A percentile compares a stretch with the other conserved stretches of the same genome.
phyloP scores from a whole-genome alignment of 2,113 vertebrate species.

The Apus apus region DNA sequence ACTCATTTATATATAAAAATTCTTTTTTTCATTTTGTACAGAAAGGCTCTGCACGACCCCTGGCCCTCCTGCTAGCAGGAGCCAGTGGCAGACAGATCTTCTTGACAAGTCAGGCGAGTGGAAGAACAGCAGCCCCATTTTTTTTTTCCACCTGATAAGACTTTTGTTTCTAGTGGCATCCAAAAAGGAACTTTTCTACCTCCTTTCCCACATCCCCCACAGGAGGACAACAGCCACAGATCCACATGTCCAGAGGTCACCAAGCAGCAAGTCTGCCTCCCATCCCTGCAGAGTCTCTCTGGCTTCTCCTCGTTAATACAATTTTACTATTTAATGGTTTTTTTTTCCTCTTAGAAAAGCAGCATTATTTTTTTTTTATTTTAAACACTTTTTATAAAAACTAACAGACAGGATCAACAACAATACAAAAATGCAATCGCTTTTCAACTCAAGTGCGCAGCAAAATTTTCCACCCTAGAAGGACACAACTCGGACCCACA shows the following conservation, averaged over 20 bases:
- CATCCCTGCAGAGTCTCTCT: background rate
- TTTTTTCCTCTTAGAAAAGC: slow-evolving; percentile 39
- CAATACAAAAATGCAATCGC: background rate
- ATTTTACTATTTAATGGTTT: background rate
- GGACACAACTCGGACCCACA: background rate
- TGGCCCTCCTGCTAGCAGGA: background rate
- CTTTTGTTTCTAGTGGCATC: background rate
- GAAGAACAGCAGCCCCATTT: slow-evolving; percentile 3
- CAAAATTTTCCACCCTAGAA: background rate
- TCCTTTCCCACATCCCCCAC: background rate
- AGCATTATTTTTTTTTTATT: slow-evolving; percentile 11
- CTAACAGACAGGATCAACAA: slow-evolving; percentile 34
- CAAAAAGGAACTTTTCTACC: background rate
- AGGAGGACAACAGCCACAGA: background rate
- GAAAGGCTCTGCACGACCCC: background rate
- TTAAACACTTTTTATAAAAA: background rate
- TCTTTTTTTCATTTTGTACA: background rate
- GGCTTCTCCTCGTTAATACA: background rate
- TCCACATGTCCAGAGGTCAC: background rate
- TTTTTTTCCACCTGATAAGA: background rate
- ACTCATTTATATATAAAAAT: background rate
- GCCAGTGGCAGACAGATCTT: background rate
- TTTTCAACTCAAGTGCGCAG: slow-evolving; percentile 24
- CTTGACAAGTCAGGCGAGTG: background rate
- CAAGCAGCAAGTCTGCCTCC: background rate